Conservation (phyloP, 1,140 invertebrate genomes). For the Drosophila biarmipes region DNA sequence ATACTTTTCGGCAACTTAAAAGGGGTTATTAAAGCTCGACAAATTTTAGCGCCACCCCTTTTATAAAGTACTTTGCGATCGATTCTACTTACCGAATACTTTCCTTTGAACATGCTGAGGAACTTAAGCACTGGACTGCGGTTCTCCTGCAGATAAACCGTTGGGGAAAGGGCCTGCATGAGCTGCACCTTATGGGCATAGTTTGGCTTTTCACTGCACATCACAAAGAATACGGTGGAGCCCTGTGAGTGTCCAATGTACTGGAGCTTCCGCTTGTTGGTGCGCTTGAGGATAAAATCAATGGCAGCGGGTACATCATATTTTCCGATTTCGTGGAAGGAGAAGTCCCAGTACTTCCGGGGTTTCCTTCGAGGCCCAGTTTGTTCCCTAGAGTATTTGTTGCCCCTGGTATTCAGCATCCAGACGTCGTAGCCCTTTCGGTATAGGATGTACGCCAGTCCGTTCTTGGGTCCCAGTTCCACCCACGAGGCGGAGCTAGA, state of each 20-base stretch:
- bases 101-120: slow-evolving; percentile 47
- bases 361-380: slow-evolving; percentile 66
- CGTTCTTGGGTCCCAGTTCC: slow-evolving; percentile 85
- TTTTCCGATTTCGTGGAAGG: slow-evolving; percentile 89
- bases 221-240: slow-evolving; percentile 86
- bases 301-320: slow-evolving; percentile 89
- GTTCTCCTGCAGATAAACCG: slow-evolving; percentile 68
- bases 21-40: no score
- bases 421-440: slow-evolving; percentile 90
- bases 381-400: slow-evolving; percentile 87
- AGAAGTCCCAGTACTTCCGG: slow-evolving; percentile 84
- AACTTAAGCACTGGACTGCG: slow-evolving; percentile 53
- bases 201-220: slow-evolving; percentile 87
- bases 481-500: slow-evolving; percentile 86
- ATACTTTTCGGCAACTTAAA: no score
- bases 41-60: background rate
- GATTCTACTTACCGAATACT: slow-evolving; percentile 33
- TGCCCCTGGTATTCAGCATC: slow-evolving; percentile 90
- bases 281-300: slow-evolving; percentile 86
- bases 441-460: slow-evolving; percentile 87
- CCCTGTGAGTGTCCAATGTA: slow-evolving; percentile 86
- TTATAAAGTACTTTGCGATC: background rate
- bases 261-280: slow-evolving; percentile 70
- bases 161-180: slow-evolving; percentile 88
- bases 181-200: slow-evolving; percentile 87